Base-by-base conservation (phyloP, 2,113 vertebrate species). In the Saiga tatarica region DNA sequence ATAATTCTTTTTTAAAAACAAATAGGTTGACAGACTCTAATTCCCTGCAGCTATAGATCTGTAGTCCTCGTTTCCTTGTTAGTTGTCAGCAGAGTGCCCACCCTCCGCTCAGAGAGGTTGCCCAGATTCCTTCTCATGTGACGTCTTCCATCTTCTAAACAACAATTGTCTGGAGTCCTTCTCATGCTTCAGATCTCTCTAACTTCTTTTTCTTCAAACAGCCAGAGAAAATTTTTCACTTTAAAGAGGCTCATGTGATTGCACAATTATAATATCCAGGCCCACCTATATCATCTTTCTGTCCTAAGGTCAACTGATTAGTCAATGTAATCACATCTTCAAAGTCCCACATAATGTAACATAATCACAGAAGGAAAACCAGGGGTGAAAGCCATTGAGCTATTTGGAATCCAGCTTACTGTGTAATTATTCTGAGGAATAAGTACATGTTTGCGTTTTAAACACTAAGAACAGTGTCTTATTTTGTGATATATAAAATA, bases 161-260 rank as follows among this genome's bases (percentile, higher is more conserved):
- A 91, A 86, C 55, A 84, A 2, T 7, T 1, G 0, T 25, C 19
- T 7, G 6, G 21, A 76, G n/a, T 64, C 55, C 36, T 84, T 60
- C 33, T 30, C 52, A 28, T 2, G 2, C 64, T 74, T 74, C 50
- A 52, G 6, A 52, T n/a, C 53, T 26, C 71, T 90, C 90, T 91
- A n/a, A 76, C n/a, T 82, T 97, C 47, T 7, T 93, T 93, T 90
- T 86, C 71, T 71, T 45, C 71, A 79, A 96, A 91, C 2, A 89
- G 59, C n/a, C 89, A 92, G 42, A 89, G 42, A 91, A 91, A 81
- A 89, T 0, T 1, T 82, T 62, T 59, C 25, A 21, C 42, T 92
- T 71, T 92, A 59, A 94, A 87, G 79, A 33, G 5, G 13, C 6
- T 67, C 2, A 2, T 55, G 11, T 84, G n/a, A 85, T 97, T 60